Conservation (phyloP, 2,797 vertebrate genomes). For the Hyperoplus immaculatus region DNA sequence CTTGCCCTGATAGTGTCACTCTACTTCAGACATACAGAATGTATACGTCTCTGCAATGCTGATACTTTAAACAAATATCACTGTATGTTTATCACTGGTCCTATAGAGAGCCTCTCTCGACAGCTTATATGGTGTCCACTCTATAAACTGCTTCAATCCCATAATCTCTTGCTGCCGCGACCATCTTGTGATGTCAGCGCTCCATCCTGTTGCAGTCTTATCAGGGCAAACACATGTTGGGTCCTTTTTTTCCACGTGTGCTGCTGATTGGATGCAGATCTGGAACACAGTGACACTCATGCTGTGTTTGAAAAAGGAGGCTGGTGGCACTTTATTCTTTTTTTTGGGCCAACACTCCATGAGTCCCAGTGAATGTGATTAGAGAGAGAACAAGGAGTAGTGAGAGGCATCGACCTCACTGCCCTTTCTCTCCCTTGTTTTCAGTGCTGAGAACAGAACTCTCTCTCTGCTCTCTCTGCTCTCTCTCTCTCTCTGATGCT, state of each 20-base stretch:
- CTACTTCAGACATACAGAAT: background rate
- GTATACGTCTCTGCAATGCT: background rate
- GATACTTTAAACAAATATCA: background rate
- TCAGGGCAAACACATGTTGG: slow-evolving; percentile 44
- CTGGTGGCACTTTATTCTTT: slow-evolving; percentile 64
- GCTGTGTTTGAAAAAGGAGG: slow-evolving; percentile 46
- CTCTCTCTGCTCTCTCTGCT: background rate
- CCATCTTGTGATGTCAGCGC: slow-evolving; percentile 33
- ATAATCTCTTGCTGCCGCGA: background rate
- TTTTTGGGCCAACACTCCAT: slow-evolving; percentile 77
- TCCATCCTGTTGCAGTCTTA: slow-evolving; percentile 51
- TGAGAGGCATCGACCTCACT: slow-evolving; percentile 84
- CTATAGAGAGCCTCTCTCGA: background rate
- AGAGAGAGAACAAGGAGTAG: slow-evolving; percentile 32
- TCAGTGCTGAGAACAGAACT: slow-evolving; percentile 77
- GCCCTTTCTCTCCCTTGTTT: slow-evolving; percentile 83
- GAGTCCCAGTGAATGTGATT: slow-evolving; percentile 72
- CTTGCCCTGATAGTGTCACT: background rate
- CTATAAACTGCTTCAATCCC: background rate
- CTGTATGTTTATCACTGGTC: background rate
- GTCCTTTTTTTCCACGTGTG: slow-evolving; percentile 15
- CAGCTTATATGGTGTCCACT: background rate
- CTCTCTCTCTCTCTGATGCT: slow-evolving; percentile 37
- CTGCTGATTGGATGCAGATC: slow-evolving; percentile 33
- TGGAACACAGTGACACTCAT: slow-evolving; percentile 71